phyloP scores from a whole-genome alignment of 2,797 vertebrate species.

The Poliocrania exsul region DNA sequence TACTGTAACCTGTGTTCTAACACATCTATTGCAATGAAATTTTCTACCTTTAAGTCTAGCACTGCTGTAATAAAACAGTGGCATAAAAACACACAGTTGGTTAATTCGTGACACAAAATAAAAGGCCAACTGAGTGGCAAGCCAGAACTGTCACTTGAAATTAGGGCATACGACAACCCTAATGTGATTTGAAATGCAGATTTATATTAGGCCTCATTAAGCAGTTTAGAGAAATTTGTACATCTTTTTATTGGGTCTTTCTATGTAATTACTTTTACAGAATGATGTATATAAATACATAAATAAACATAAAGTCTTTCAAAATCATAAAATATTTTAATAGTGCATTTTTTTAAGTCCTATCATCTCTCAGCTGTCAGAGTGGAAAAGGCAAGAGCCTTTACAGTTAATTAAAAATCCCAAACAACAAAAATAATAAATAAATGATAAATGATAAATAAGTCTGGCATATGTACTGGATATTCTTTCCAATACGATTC shows the following conservation, averaged over 20 bases:
- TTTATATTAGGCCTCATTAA: slow-evolving; percentile 50
- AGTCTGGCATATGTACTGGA: neutral
- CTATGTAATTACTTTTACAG: slow-evolving; percentile 3
- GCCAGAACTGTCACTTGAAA: slow-evolving; percentile 50
- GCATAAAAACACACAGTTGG: slow-evolving; percentile 21
- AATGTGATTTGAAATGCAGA: slow-evolving; percentile 55
- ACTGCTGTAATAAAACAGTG: neutral
- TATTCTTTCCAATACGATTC: neutral
- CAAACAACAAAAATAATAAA: neutral
- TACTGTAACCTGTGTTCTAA: neutral
- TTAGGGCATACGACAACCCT: slow-evolving; percentile 9
- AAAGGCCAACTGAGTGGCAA: slow-evolving; percentile 44
- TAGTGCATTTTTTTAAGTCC: neutral
- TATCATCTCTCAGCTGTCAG: neutral
- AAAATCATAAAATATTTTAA: neutral
- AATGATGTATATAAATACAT: neutral
- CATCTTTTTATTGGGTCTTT: neutral
- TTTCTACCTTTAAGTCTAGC: neutral
- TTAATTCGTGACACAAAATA: slow-evolving; percentile 52
- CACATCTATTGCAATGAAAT: neutral
- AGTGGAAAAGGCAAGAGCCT: neutral
- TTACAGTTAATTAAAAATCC: neutral
- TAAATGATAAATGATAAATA: neutral
- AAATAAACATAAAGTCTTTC: neutral
- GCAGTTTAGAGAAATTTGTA: slow-evolving; percentile 1